Conservation (phyloP, 2,888 invertebrate genomes). For the Tanypteryx hageni region DNA sequence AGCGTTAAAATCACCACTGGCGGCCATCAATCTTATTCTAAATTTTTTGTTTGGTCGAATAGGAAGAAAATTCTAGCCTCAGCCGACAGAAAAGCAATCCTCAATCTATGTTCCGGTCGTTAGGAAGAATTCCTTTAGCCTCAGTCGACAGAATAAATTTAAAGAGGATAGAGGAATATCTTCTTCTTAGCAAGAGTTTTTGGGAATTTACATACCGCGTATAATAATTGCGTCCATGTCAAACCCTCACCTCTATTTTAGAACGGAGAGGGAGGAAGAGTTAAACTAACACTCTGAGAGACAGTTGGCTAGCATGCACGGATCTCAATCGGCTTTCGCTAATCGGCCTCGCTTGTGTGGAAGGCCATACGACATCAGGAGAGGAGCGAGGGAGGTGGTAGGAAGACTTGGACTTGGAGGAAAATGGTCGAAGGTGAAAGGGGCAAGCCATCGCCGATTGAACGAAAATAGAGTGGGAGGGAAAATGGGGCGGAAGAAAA, state of each 20-base stretch:
- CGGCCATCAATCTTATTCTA: no score
- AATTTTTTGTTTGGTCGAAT: no score
- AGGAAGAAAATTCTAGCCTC: no score
- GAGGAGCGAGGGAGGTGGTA: not conserved
- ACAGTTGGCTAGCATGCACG: not conserved
- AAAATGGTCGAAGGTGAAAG: not conserved
- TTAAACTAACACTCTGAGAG: not conserved
- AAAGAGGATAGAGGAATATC: no score
- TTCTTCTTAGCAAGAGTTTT: no score
- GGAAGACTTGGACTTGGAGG: not conserved
- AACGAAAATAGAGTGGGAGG: not conserved
- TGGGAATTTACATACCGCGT: not conserved
- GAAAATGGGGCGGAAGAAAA: not conserved
- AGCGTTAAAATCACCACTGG: no score
- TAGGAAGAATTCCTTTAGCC: no score
- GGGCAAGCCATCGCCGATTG: not conserved
- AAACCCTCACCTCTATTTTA: no score
- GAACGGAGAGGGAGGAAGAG: no score
- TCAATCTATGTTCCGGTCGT: no score
- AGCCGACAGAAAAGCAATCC: no score
- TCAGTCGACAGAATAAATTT: no score
- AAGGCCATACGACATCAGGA: constrained; percentile 11
- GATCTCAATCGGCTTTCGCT: constrained; percentile 40
- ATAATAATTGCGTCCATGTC: not conserved
- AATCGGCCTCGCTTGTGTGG: constrained; percentile 42